Evolutionary conservation across 2,888 invertebrate genomes (phyloP).

Genomic region (Eupeodes luniger): DNA sequence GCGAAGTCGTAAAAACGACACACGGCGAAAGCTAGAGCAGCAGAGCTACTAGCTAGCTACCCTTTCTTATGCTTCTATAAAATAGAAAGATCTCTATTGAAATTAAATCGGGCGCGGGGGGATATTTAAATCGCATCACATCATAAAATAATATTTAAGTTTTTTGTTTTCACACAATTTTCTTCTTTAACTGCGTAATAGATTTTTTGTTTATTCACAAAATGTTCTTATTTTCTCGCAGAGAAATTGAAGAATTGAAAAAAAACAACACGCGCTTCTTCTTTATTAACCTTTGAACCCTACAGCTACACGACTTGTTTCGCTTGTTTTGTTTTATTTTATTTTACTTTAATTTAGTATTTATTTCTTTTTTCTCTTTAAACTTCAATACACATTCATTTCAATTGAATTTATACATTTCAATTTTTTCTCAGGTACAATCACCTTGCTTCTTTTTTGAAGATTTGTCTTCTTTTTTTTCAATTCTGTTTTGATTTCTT

Average conservation of each 20-base stretch:
- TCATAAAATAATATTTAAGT: slow-evolving; percentile 70
- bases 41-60: not conserved
- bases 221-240: not conserved
- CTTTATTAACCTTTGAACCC: slow-evolving; percentile 68
- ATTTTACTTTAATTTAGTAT: too few species aligned
- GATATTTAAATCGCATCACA: slow-evolving; percentile 59
- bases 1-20: slow-evolving; percentile 45
- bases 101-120: slow-evolving; percentile 37
- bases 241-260: slow-evolving; percentile 31
- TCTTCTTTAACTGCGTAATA: slow-evolving; percentile 67
- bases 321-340: slow-evolving; percentile 38
- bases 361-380: slow-evolving; percentile 46
- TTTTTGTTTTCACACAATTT: slow-evolving; percentile 61
- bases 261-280: slow-evolving; percentile 65
- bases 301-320: slow-evolving; percentile 47
- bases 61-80: not conserved
- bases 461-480: slow-evolving; percentile 54
- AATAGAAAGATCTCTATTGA: slow-evolving; percentile 30
- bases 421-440: slow-evolving; percentile 61
- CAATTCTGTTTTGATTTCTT: slow-evolving; percentile 68
- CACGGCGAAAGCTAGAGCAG: slow-evolving; percentile 44
- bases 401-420: slow-evolving; percentile 11
- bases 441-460: slow-evolving; percentile 66
- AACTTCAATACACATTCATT: slow-evolving; percentile 45
- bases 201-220: slow-evolving; percentile 38